Base-by-base conservation (phyloP, 2,888 invertebrate genomes). In the Pediacus dermestoides region DNA sequence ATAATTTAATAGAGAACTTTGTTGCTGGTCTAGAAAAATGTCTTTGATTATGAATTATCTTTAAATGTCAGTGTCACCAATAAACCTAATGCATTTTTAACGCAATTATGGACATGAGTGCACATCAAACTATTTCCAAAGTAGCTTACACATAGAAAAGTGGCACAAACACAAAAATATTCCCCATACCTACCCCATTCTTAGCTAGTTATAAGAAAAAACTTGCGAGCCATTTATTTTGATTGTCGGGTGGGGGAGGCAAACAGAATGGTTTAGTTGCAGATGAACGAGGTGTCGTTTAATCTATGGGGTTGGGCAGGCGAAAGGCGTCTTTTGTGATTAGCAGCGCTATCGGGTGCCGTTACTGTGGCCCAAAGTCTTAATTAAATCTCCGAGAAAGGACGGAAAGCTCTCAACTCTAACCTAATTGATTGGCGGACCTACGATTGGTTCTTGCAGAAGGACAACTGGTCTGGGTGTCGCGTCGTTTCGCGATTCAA, bases 351-450 rank as follows among this genome's bases (percentile, higher is more conserved):
- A 60, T 59, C 58, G 54, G 57, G 56, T 53, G 58, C 54, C 57
- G 52, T 55, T 50, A 54, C 57, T 42, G 47, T 46, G 48, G 52
- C 61, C 58, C 57, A 56, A 57, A 63, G 63, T 64, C 64, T 61
- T 63, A 65, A 65, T 65, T 63, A 64, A 64, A 65, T 64, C 63
- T 63, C 53, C 53, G 48, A 42, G 43, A 49, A 51, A 48, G 56
- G 57, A 58, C 52, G 53, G 56, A 55, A 57, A 53, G 55, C 57
- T 56, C 58, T 58, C 56, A 43, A 52, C 57, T 53, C 52, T 52
- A 55, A 58, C 58, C 58, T 61, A 64, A 64, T 64, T 64, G 62
- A 64, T 63, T 63, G 61, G 52, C 59, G 56, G 53, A 53, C 53
- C 52, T 52, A 45, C 55, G 58, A 60, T 60, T 58, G 59, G 52